Evolutionary conservation across 1,140 invertebrate genomes (phyloP), one percentile per base, ranked within the genome.

Genomic region (Eulimnadia texana): DNA sequence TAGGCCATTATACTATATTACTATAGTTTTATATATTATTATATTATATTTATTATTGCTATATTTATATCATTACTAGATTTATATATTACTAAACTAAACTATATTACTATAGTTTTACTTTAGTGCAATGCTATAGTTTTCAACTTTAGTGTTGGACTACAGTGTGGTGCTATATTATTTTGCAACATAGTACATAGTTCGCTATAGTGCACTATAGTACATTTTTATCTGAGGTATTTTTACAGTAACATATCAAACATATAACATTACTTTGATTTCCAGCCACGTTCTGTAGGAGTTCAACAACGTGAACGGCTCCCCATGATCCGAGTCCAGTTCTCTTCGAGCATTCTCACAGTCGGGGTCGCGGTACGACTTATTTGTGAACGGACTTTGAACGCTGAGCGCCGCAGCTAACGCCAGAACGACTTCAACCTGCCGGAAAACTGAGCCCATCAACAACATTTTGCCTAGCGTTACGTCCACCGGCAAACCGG

Each of bases 381-480:
- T 80, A 67, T 88, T 91, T 0, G 92, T 95, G 70, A 94, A 91
- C 3, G 94, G 92, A 67, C 81, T 88, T 73, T 98, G 90, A 0
- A 98, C 88, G 67, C 92, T 96, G 19, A 99, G 75, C 16, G 88
- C 86, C 20, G 93, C 91, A 2, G 94, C 89, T 11, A 98, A 72
- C 0, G 91, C 90, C 10, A 98, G 73, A 11, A 93, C 82, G n/a
- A 93, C 85, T 68, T 98, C 91, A n/a, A 90, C 78, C 70, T 89
- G 86, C 58, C 89, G 80, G 56, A 96, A 93, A 27, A 95, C 81
- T 23, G 86, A 88, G 6, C 91, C 93, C 76, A 93, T 84, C 16
- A 98, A 88, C 19, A 98, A 76, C 83, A 98, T 96, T 78, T 98
- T 98, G 1, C 94, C 95, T 64, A 99, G 83, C 0, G 84, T 82